These are phyloP conservation scores for Heterodera carotae DNA, from an alignment of 1,140 invertebrate species.

Conservation along the genomic window DNA sequence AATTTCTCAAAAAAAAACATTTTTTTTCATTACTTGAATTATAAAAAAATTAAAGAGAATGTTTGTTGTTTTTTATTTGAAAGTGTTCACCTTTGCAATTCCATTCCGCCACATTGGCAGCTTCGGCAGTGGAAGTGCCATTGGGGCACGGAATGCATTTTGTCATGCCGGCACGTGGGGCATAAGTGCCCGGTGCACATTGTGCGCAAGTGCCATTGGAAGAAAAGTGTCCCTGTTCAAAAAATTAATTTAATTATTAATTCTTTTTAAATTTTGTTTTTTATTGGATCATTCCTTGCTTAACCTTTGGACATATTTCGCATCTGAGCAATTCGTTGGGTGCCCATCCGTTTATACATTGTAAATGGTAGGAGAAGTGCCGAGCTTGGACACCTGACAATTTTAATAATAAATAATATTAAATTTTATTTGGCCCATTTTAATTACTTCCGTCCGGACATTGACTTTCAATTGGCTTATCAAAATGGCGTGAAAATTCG, in stretches of 20 bases:
- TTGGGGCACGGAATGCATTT: slow-evolving; percentile 24
- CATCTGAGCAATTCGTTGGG: slow-evolving; percentile 29
- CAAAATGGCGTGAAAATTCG: not conserved
- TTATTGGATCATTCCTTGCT: not conserved
- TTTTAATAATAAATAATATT: not conserved
- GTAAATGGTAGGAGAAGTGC: slow-evolving; percentile 23
- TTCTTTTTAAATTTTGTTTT: slow-evolving; percentile 12
- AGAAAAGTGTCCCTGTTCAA: slow-evolving; percentile 13
- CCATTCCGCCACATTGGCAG: slow-evolving; percentile 1
- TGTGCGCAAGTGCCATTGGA: slow-evolving; percentile 16
- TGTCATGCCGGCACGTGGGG: slow-evolving; percentile 8
- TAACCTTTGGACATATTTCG: slow-evolving; percentile 30
- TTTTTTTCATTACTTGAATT: too few relatives aligned
- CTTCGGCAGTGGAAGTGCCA: slow-evolving; percentile 20
- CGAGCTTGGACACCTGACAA: not conserved
- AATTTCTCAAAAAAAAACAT: too few relatives aligned
- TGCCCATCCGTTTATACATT: slow-evolving; percentile 31
- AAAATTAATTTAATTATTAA: not conserved
- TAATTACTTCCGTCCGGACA: not conserved
- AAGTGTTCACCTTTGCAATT: slow-evolving; percentile 24
- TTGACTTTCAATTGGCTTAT: not conserved
- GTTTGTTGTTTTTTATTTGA: too few relatives aligned
- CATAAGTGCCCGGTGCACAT: slow-evolving; percentile 24
- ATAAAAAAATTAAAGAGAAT: not conserved
- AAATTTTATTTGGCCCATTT: too few relatives aligned